Conservation (phyloP, 1,140 invertebrate species). For the Aphelenchoides fujianensis region DNA sequence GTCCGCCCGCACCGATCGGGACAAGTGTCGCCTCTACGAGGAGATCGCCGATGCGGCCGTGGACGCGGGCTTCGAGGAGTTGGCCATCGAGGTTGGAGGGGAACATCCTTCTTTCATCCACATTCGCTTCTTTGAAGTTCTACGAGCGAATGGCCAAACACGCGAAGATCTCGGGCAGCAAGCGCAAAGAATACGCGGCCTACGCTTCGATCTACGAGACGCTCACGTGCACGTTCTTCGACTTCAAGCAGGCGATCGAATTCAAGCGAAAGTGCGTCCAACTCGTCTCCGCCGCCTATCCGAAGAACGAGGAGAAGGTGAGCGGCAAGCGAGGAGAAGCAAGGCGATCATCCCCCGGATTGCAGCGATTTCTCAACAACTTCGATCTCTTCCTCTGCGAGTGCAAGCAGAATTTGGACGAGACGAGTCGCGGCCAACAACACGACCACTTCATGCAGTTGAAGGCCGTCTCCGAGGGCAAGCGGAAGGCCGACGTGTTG, state of each 20-base stretch:
- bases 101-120: too few relatives aligned
- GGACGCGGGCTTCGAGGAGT: background rate
- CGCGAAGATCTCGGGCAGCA: background rate
- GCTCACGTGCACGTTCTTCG: background rate
- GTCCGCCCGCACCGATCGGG: background rate
- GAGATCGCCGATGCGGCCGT: background rate
- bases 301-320: background rate
- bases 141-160: background rate
- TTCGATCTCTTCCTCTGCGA: background rate
- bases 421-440: background rate
- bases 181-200: background rate
- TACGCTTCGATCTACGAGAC: background rate
- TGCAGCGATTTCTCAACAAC: background rate
- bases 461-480: background rate
- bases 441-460: background rate
- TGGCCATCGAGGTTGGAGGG: background rate
- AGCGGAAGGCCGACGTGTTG: conserved; percentile 2
- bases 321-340: too few relatives aligned
- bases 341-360: too few relatives aligned
- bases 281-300: background rate
- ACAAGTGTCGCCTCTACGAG: background rate
- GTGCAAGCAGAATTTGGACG: background rate
- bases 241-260: background rate
- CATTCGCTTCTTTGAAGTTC: too few relatives aligned
- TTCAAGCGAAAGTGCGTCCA: background rate